Evolutionary conservation across 2,113 vertebrate genomes (phyloP), one percentile per base, ranked within the genome.

Genomic region (Danionella cerebrum): DNA sequence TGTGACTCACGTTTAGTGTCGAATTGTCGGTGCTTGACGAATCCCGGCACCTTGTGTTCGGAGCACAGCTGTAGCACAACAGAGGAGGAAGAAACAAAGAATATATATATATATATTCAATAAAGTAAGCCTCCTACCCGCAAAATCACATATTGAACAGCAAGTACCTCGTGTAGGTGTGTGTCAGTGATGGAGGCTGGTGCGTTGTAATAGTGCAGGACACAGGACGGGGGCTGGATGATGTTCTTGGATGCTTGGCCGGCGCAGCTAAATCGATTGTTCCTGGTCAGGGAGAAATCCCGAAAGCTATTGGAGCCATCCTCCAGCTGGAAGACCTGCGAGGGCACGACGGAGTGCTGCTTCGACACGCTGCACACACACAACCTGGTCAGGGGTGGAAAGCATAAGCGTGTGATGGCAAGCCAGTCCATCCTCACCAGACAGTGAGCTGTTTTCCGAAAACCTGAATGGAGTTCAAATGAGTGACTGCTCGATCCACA

Each of bases 191-290:
- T 86, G 71, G 91, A 93, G 3, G 94, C 78, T 2, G 95, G 95
- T 3, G 95, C 94, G 1, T 98, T 98, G 65, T 98, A 98, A 75
- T 93, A 98, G 79, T 98, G 96, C 19, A 98, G 84, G 54, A 98
- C 95, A 18, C 93, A 96, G 2, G 96, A 96, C 0, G 96, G 95
- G 2, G 96, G 94, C 39, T 97, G 96, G 75, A 98, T 98, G 82
- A 97, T 97, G 81, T 98, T 98, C 80, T 97, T 98, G 64, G 95
- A 96, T 2, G 94, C 95, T 66, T 98, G 96, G 13, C 94, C 96
- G 4, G 92, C 94, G 57, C 93, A 97, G 78, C 92, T 95, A 83
- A 98, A 98, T 19, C 96, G 92, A 80, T 98, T 98, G 76, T 98
- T 98, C 75, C 96, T 91, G 53, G 94, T 97, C 93, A 96, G 95